A percentile compares a stretch with the other conserved stretches of the same genome.
phyloP scores from a whole-genome alignment of 2,113 vertebrate species.

The Oxyura jamaicensis region DNA sequence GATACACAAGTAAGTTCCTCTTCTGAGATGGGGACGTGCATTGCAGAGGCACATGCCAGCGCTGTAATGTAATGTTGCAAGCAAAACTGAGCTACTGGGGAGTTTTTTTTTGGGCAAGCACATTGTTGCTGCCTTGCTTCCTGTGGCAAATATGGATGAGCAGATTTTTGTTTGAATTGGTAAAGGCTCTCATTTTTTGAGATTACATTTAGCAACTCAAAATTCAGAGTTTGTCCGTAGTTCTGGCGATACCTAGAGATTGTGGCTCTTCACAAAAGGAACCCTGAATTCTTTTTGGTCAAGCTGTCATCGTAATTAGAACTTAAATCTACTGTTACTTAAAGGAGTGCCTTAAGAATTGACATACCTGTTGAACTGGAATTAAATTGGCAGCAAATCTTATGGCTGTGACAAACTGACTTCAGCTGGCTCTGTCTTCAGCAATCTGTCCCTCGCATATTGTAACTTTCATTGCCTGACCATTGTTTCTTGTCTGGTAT shows the following conservation, averaged over 20 bases:
- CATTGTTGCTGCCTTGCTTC: background rate
- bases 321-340: background rate
- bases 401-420: background rate
- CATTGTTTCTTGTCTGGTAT: conserved; percentile 54
- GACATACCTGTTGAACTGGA: background rate
- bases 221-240: background rate
- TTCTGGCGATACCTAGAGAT: background rate
- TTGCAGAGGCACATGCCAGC: conserved; percentile 18
- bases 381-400: conserved; percentile 3
- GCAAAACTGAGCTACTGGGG: background rate
- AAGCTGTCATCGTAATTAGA: background rate
- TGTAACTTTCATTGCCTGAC: conserved; percentile 19
- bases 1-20: conserved; percentile 38
- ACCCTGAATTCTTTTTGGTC: background rate
- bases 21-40: background rate
- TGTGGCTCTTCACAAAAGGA: background rate
- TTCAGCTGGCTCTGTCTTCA: conserved; percentile 47
- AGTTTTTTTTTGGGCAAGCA: background rate
- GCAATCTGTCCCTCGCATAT: background rate
- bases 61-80: background rate
- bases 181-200: background rate
- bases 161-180: background rate
- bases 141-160: background rate
- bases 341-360: background rate
- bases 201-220: background rate